Evolutionary conservation across 2,797 vertebrate species (phyloP), one percentile per base, ranked within the genome.

Genomic region (Chaetodon trifasciatus): DNA sequence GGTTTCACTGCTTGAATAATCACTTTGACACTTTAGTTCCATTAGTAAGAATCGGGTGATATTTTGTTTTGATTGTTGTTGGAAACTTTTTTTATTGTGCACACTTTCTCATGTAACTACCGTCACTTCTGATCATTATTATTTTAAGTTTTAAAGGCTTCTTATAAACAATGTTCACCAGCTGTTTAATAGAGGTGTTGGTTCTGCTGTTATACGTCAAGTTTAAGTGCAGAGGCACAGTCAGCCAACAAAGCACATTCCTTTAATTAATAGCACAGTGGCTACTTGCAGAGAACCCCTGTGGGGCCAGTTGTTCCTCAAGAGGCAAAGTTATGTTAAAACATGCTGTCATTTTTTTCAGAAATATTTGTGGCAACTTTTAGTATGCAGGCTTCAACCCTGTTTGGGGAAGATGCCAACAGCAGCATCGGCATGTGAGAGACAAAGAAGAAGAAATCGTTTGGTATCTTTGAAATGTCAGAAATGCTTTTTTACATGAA

Each of bases 201-300:
- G 78, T 76, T 82, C 85, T 87, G 81, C 78, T 85, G 82, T 85
- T 88, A 72, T 67, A 81, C 87, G 77, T 80, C 74, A 79, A 35
- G 72, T 91, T 91, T 93, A 91, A 91, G 86, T 35, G 57, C 69
- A 46, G 76, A 86, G 80, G 89, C 94, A 93, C 91, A 92, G 86
- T 91, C 78, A 15, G 91, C 93, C 91, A 94, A 88, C 90, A 92
- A 93, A 90, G 87, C 93, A 90, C 89, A 92, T 94, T 94, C 81
- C 85, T 94, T 87, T 91, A 94, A 95, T 95, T 95, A 95, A 94
- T 88, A 90, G 86, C 89, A 88, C 77, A 84, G 91, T 89, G 89
- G 86, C 89, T 89, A 85, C 88, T 90, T 83, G 88, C 80, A 90
- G 90, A 81, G 86, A 78, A 83, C 76, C 79, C 71, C 83, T 61